Percentiles rank a stretch among this genome's conserved stretches.
Evolutionary conservation across 2,113 vertebrate species (phyloP).

Genomic region (Chaetorhynchus papuensis): DNA sequence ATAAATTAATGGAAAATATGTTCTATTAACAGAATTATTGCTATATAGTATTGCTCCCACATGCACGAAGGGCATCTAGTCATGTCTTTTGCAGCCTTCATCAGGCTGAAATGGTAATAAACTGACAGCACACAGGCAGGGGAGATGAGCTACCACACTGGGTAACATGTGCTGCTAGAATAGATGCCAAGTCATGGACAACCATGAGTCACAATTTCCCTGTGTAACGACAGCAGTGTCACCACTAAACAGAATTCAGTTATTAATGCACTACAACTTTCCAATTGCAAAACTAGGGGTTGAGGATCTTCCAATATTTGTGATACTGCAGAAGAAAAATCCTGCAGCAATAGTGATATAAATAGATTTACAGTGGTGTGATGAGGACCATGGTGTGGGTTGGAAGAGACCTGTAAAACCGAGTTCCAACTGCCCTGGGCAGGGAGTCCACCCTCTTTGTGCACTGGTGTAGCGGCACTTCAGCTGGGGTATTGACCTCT

Average conservation of each 20-base stretch:
- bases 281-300: neutral
- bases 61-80: neutral
- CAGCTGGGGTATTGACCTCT: fast-evolving
- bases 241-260: neutral
- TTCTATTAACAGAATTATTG: neutral
- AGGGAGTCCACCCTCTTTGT: neutral
- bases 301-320: neutral
- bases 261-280: neutral
- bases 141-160: neutral
- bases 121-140: neutral
- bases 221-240: neutral
- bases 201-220: neutral
- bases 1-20: neutral
- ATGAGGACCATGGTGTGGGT: neutral
- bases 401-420: neutral
- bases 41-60: neutral
- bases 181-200: neutral
- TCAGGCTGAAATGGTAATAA: neutral
- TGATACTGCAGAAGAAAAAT: neutral
- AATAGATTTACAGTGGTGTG: neutral
- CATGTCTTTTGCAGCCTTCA: neutral
- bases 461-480: too few species aligned
- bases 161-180: neutral
- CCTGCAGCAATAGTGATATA: neutral
- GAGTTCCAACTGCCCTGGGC: fast-evolving